Evolutionary conservation across 2,797 vertebrate species (phyloP).

Genomic region (Pyrocephalus nanus): DNA sequence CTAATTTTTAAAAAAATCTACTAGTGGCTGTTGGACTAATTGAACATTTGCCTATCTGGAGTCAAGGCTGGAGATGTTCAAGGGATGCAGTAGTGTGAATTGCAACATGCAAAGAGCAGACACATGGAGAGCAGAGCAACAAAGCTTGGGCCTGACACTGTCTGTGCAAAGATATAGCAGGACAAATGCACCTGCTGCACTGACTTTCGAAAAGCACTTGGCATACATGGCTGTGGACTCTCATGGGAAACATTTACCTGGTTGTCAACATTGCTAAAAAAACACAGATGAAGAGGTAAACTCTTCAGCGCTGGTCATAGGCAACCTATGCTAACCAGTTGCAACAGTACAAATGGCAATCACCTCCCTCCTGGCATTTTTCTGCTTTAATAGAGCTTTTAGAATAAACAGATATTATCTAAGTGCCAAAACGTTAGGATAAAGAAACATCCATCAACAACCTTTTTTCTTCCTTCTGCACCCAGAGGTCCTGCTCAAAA

Average conservation of each 20-base stretch:
- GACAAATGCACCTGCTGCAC: background rate
- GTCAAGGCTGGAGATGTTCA: background rate
- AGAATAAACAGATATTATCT: background rate
- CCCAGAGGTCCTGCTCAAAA: background rate
- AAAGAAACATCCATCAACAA: background rate
- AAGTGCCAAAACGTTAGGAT: background rate
- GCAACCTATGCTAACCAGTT: background rate
- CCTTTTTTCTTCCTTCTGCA: background rate
- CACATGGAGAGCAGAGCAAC: background rate
- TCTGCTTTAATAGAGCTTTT: background rate
- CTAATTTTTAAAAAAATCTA: background rate
- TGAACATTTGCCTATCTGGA: background rate
- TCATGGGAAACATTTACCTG: background rate
- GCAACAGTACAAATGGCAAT: background rate
- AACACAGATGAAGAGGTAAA: background rate
- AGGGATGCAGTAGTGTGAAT: background rate
- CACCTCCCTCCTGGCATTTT: background rate
- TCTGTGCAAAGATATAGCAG: background rate
- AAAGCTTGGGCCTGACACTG: background rate
- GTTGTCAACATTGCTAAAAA: background rate
- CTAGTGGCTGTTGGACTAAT: background rate
- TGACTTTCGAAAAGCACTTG: background rate
- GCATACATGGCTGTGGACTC: background rate
- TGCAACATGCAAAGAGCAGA: background rate
- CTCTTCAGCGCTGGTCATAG: background rate